Conservation (phyloP, 1,140 invertebrate genomes). For the Drosophila melanogaster region Release_6_plus_ISO1_MT NT_033779.5:12834001-12834500, state of each 20-base stretch:
- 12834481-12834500: not conserved
- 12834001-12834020: not conserved
- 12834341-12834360: slow-evolving; percentile 49
- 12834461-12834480: not conserved
- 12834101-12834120: slow-evolving; percentile 9
- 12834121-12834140: slow-evolving; percentile 72
- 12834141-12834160: slow-evolving; percentile 45
- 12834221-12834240: slow-evolving; percentile 72
- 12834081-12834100: slow-evolving; percentile 24
- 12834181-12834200: slow-evolving; percentile 62
- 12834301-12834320: slow-evolving; percentile 39
- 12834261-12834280: slow-evolving; percentile 35
- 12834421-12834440: slow-evolving; percentile 8
- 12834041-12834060: too few relatives aligned
- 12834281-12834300: slow-evolving; percentile 17
- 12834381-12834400: slow-evolving; percentile 3
- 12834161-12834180: slow-evolving; percentile 42
- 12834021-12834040: not conserved
- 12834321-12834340: slow-evolving; percentile 61
- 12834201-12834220: slow-evolving; percentile 73
- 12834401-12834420: slow-evolving; percentile 20
- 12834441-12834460: slow-evolving; percentile 5
- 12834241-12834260: slow-evolving; percentile 39
- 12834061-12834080: not conserved
- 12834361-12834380: slow-evolving; percentile 18